Evolutionary conservation across 2,888 invertebrate species (phyloP), one percentile per base, ranked within the genome.

Genomic region (Idaea straminata): DNA sequence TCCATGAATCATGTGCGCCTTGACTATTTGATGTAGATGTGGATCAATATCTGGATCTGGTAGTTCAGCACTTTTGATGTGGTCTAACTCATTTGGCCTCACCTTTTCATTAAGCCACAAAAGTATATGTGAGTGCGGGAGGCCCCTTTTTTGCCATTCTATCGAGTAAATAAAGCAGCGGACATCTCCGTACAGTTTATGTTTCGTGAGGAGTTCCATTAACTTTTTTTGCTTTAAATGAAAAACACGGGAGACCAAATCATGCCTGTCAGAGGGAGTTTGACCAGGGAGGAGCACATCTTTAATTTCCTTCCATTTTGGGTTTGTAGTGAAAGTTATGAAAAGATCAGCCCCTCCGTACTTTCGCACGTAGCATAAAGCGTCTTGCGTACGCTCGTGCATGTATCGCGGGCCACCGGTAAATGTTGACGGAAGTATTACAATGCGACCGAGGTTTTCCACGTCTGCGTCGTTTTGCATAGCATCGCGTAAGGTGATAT

Each of bases 71-170:
- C 68, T 71, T 64, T 73, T 73, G 13, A 74, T 60, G 35, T 10
- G 15, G 68, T 76, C 74, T 62, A 74, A 62, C 61, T 73, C 72
- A 66, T 72, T 63, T 35, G 74, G 72, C n/a, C 70, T 65, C 63
- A 76, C 69, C 59, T 62, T 74, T 62, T 72, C 68, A 68, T 77
- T 70, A 38, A 80, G 15, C 77, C 80, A 78, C 16, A 78, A 62
- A 62, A 79, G 72, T 16, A 71, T 72, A 64, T 80, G 79, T 4
- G 68, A 72, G 74, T 75, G 77, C 59, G 77, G 77, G 15, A 75
- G 76, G 58, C 79, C 79, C 61, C 79, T 71, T 57, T 78, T 66
- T 65, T 78, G 81, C 57, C 77, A 79, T 69, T n/a, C n/a, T n/a
- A n/a, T n/a, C n/a, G n/a, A n/a, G n/a, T n/a, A n/a, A n/a, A n/a